Evolutionary conservation across 2,888 invertebrate species (phyloP).

Genomic region (Blastobasis lacticolella): DNA sequence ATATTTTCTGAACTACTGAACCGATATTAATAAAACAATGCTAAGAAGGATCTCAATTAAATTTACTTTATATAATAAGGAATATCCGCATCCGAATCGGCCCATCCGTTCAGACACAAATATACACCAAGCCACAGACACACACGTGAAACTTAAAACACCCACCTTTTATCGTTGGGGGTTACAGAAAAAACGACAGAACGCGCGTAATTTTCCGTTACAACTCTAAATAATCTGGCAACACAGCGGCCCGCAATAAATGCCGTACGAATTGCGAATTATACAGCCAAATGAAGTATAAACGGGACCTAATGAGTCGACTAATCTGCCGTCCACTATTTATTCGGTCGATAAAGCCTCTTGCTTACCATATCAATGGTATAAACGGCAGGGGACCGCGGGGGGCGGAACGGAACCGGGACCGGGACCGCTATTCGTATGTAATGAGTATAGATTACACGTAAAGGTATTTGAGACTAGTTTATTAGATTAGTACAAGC

Average conservation of each 20-base stretch:
- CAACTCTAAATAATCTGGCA: too few relatives aligned
- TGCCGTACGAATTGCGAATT: conserved; percentile 15
- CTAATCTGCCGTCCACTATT: conserved; percentile 35
- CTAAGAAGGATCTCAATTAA: not conserved
- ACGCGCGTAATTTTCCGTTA: too few relatives aligned
- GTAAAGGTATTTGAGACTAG: too few relatives aligned
- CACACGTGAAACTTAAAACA: conserved; percentile 6
- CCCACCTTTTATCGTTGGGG: conserved; percentile 4
- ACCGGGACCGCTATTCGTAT: conserved; percentile 6
- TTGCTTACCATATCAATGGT: conserved; percentile 48
- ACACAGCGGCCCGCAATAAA: too few relatives aligned
- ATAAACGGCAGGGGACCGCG: conserved; percentile 32
- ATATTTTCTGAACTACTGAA: too few relatives aligned
- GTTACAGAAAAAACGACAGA: conserved; percentile 24
- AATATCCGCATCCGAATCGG: too few relatives aligned
- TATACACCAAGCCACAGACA: conserved; percentile 1
- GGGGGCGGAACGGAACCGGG: conserved; percentile 16
- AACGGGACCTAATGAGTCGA: conserved; percentile 35
- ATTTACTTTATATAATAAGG: too few relatives aligned
- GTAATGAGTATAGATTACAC: too few relatives aligned
- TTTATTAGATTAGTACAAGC: too few relatives aligned
- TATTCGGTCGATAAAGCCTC: conserved; percentile 21
- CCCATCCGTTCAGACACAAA: not conserved
- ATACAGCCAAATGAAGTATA: conserved; percentile 23
- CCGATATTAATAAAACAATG: not conserved